These are phyloP conservation scores for Clivina fossor DNA, from an alignment of 2,888 invertebrate species.

Conservation along the genomic window DNA sequence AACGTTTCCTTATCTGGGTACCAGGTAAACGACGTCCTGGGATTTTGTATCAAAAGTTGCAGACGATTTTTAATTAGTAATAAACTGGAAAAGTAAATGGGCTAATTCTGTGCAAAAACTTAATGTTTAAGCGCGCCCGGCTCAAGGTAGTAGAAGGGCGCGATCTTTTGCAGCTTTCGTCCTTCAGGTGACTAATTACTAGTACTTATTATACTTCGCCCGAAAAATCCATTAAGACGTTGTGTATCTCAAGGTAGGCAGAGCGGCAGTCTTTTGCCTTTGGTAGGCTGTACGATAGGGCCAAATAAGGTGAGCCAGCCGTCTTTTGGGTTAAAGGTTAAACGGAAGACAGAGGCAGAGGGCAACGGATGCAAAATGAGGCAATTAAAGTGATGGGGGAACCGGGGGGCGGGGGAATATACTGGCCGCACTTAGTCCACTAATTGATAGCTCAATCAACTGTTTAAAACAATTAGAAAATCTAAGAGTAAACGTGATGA, in stretches of 20 bases:
- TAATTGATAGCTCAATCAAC: constrained; percentile 32
- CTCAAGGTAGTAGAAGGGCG: no score
- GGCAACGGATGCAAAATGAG: background rate
- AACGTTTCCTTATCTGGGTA: no score
- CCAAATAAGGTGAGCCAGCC: no score
- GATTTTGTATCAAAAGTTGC: no score
- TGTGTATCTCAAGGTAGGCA: no score
- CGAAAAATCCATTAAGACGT: constrained; percentile 8
- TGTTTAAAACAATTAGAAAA: constrained; percentile 31
- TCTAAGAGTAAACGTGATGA: no score
- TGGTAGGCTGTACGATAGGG: no score
- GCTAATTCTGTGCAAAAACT: constrained; percentile 4
- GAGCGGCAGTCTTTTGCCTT: background rate
- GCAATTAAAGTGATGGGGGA: no score
- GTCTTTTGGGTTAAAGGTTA: no score
- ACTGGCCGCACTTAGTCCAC: constrained; percentile 3
- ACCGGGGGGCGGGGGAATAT: background rate
- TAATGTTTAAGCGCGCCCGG: no score
- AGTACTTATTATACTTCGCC: background rate
- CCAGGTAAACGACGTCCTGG: no score
- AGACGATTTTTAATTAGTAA: background rate
- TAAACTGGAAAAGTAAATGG: constrained; percentile 2
- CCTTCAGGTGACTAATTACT: background rate
- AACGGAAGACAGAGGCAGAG: background rate
- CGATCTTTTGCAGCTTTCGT: no score